A percentile compares a stretch with the other conserved stretches of the same genome.
These are phyloP conservation scores for Pseudochirops corinnae DNA, from an alignment of 2,797 vertebrate species.

Conservation along the genomic window DNA sequence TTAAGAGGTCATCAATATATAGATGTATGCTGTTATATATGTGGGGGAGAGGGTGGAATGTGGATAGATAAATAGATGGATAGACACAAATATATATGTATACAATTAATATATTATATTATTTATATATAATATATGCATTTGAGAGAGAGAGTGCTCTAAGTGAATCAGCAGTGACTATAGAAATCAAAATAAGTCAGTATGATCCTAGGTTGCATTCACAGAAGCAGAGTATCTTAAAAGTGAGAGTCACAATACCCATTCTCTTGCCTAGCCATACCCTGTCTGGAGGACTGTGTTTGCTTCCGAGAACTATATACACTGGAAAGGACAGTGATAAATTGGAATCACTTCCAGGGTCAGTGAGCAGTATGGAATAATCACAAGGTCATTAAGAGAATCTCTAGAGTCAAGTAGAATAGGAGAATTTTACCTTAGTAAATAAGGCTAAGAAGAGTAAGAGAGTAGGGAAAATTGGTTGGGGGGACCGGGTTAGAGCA, in stretches of 20 bases:
- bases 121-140: background rate
- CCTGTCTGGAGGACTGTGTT: background rate
- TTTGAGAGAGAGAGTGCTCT: background rate
- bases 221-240: background rate
- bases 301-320: background rate
- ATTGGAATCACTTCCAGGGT: background rate
- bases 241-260: too few species aligned
- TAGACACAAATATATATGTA: background rate
- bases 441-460: background rate
- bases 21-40: background rate
- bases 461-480: background rate
- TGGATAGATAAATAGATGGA: background rate
- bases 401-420: background rate
- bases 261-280: too few species aligned
- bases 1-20: background rate
- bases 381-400: background rate
- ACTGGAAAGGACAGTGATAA: background rate
- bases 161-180: background rate
- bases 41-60: background rate
- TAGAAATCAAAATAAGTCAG: background rate
- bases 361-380: background rate
- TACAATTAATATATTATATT: background rate
- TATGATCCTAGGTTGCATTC: background rate
- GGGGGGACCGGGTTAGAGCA: rapidly evolving
- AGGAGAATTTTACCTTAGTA: background rate